Conservation (phyloP, 1,140 invertebrate genomes). For the Drosophila fuyamai region DNA sequence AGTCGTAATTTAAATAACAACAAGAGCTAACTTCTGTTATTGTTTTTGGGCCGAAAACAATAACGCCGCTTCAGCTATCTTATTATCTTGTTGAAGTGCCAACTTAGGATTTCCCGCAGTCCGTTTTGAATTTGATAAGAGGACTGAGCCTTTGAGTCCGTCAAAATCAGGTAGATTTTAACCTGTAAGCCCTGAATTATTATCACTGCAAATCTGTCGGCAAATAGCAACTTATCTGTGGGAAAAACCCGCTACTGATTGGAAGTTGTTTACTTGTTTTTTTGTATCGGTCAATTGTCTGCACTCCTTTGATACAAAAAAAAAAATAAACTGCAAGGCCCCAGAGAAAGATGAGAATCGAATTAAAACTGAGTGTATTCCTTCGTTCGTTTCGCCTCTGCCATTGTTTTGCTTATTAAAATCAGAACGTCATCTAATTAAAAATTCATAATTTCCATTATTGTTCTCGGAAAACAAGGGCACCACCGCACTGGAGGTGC, state of each 20-base stretch:
- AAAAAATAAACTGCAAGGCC: background rate
- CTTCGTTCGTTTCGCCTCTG: slow-evolving; percentile 14
- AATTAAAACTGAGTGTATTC: slow-evolving; percentile 31
- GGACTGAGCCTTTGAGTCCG: slow-evolving; percentile 1
- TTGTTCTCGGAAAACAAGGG: slow-evolving; percentile 66
- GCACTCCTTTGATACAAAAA: background rate
- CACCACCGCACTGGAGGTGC: slow-evolving; percentile 30
- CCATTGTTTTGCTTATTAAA: slow-evolving; percentile 41
- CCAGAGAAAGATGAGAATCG: background rate
- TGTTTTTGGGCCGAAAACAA: slow-evolving; percentile 18
- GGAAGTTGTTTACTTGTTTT: slow-evolving; percentile 27
- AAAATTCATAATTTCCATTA: slow-evolving; percentile 76
- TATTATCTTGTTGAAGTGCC: slow-evolving; percentile 20
- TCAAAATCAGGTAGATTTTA: slow-evolving; percentile 25
- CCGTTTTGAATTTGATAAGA: slow-evolving; percentile 9
- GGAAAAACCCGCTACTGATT: slow-evolving; percentile 10
- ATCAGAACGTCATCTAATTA: slow-evolving; percentile 76
- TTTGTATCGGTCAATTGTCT: background rate
- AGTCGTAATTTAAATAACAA: slow-evolving; percentile 14
- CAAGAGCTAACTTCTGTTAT: slow-evolving; percentile 14
- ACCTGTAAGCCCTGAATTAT: slow-evolving; percentile 20
- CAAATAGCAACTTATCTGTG: slow-evolving; percentile 9
- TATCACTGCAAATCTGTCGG: slow-evolving; percentile 27
- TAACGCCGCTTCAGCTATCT: slow-evolving; percentile 6
- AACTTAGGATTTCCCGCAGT: slow-evolving; percentile 12